These are phyloP conservation scores for Drosophila subsilvestris DNA, from an alignment of 2,888 invertebrate species.

Conservation along the genomic window DNA sequence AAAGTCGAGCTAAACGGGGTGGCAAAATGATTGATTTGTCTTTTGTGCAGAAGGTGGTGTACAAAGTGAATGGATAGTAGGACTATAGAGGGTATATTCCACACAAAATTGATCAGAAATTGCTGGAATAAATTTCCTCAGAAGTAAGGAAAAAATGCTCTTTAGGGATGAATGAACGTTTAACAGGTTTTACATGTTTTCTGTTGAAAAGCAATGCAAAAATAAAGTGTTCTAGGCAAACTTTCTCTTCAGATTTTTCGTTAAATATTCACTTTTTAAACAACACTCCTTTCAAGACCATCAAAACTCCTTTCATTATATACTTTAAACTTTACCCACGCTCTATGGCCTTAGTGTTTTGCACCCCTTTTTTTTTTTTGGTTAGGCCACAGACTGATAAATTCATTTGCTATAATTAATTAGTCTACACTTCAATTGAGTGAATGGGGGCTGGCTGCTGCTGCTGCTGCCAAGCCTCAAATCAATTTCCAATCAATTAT, in stretches of 20 bases:
- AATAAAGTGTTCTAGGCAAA: too few relatives aligned
- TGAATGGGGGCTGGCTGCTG: conserved; percentile 38
- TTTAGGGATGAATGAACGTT: neutral
- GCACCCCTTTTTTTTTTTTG: neutral
- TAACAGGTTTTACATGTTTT: too few relatives aligned
- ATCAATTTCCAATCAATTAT: conserved; percentile 46
- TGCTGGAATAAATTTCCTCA: conserved; percentile 10
- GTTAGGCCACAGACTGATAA: conserved; percentile 11
- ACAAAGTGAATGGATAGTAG: neutral
- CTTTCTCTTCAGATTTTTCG: neutral
- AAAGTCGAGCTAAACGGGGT: conserved; percentile 1
- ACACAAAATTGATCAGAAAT: conserved; percentile 42
- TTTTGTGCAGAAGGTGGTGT: neutral
- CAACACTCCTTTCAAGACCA: neutral
- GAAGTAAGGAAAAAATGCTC: neutral
- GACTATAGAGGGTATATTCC: neutral
- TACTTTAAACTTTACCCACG: neutral
- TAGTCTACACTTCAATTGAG: conserved; percentile 26
- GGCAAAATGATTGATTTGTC: conserved; percentile 22
- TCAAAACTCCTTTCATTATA: too few relatives aligned
- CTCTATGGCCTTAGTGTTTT: neutral
- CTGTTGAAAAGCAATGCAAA: too few relatives aligned
- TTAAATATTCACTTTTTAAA: neutral
- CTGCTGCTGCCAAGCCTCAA: conserved; percentile 31
- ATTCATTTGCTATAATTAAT: conserved; percentile 45